Conservation (phyloP, 1,140 invertebrate genomes). For the Oscheius sp. region DNA sequence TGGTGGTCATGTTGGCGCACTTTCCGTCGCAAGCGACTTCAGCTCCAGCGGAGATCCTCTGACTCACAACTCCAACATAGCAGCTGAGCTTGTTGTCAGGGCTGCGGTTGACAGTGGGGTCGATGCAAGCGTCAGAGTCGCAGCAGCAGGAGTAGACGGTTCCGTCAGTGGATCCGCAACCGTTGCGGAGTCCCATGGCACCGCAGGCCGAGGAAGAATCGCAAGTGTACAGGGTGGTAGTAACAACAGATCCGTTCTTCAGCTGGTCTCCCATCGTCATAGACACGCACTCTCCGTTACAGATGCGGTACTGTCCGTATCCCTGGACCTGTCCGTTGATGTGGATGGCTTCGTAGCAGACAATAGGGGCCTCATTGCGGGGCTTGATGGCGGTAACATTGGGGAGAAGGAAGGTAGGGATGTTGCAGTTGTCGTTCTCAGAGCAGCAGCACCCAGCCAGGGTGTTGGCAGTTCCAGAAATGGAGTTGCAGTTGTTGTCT, state of each 20-base stretch:
- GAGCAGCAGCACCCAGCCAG: slow-evolving; percentile 30
- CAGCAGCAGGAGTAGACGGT: slow-evolving; percentile 35
- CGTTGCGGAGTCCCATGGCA: slow-evolving; percentile 36
- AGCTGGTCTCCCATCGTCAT: slow-evolving; percentile 13
- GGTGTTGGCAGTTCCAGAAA: slow-evolving; percentile 16
- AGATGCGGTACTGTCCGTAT: slow-evolving; percentile 15
- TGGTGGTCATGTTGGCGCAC: slow-evolving; percentile 18
- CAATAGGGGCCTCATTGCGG: slow-evolving; percentile 22
- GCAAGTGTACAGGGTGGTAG: slow-evolving; percentile 29
- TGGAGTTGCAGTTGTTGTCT: slow-evolving; percentile 14
- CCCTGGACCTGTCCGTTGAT: slow-evolving; percentile 25
- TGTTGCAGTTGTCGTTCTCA: slow-evolving; percentile 20
- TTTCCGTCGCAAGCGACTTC: slow-evolving; percentile 31
- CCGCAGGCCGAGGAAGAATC: slow-evolving; percentile 22
- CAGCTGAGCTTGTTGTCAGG: slow-evolving; percentile 29
- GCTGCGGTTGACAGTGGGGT: slow-evolving; percentile 21
- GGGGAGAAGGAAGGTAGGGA: not conserved
- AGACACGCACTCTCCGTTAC: slow-evolving; percentile 32
- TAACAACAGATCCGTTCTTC: slow-evolving; percentile 15
- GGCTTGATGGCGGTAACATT: slow-evolving; percentile 20
- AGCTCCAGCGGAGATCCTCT: slow-evolving; percentile 10
- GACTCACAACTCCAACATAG: slow-evolving; percentile 29
- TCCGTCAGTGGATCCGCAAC: slow-evolving; percentile 23
- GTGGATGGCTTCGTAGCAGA: slow-evolving; percentile 35
- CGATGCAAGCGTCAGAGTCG: slow-evolving; percentile 33